Evolutionary conservation across 2,113 vertebrate genomes (phyloP), one percentile per base, ranked within the genome.

Genomic region (Microtus ochrogaster): DNA sequence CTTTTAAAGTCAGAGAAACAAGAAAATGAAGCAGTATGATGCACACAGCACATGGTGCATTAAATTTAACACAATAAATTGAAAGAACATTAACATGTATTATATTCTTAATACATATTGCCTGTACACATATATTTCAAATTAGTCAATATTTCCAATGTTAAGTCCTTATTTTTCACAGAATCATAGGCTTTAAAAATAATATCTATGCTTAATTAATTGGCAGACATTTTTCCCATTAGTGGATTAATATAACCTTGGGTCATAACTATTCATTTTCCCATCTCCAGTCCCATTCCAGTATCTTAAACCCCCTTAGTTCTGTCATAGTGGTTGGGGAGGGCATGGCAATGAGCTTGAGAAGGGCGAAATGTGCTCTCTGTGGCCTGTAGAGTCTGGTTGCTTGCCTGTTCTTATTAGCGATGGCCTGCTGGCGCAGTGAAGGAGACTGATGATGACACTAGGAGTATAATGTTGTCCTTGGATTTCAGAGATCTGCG

Each of bases 1-100:
- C 72, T 94, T 44, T 36, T 94, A 95, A 91, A 86, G 24, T 83
- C 55, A 83, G n/a, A 61, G 52, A 88, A 96, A 92, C 6, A 95
- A 86, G 21, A 89, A 94, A 97, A 94, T 66, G 33, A 65, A 85
- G 88, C 26, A 78, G 39, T 66, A 63, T 13, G 70, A n/a, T 39
- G 16, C 73, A 28, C 4, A 44, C 9, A 78, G 8, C 70, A 39
- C 49, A 72, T n/a, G 55, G 0, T 49, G 58, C 55, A 70, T 63
- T 91, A 78, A 74, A 39, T 47, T 63, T 36, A 90, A 7, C 85
- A 49, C 1, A 86, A 44, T 44, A 44, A 44, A 52, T 44, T 81
- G 76, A 90, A 78, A n/a, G 58, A 85, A 73, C 26, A 95, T 92
- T 26, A 92, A 76, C 65, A 91, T 94, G 41, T 86, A n/a, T 89